phyloP scores from a whole-genome alignment of 2,888 invertebrate genomes.

The Tetropium fuscum region DNA sequence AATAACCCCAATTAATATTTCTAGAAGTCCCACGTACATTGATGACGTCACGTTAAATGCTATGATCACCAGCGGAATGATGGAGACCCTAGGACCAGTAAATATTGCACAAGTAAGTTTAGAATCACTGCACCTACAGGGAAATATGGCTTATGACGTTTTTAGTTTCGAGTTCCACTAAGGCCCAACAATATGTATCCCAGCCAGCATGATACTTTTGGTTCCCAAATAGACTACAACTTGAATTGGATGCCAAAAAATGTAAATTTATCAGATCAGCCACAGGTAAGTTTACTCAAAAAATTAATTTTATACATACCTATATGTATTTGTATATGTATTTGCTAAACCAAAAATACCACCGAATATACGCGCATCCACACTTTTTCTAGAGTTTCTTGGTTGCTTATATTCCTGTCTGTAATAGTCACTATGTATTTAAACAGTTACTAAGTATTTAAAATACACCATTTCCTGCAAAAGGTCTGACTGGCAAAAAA shows the following conservation, averaged over 20 bases:
- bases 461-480: no score
- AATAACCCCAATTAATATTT: conserved; percentile 33
- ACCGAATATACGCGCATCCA: no score
- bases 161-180: conserved; percentile 40
- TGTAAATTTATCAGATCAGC: conserved; percentile 38
- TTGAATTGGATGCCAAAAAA: conserved; percentile 49
- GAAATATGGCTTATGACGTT: neutral
- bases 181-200: conserved; percentile 36
- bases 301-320: no score
- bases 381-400: no score
- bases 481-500: no score
- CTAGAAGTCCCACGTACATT: conserved; percentile 42
- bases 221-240: conserved; percentile 45
- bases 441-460: no score
- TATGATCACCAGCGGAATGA: conserved; percentile 45
- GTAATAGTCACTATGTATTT: no score
- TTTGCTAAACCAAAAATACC: no score
- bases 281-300: conserved; percentile 13
- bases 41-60: conserved; percentile 48
- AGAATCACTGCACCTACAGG: neutral
- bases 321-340: no score
- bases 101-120: conserved; percentile 44
- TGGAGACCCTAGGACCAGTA: conserved; percentile 45
- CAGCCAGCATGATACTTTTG: conserved; percentile 40
- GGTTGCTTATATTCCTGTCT: no score